Base-by-base conservation (phyloP, 2,888 invertebrate species). In the Micropterix aruncella region DNA sequence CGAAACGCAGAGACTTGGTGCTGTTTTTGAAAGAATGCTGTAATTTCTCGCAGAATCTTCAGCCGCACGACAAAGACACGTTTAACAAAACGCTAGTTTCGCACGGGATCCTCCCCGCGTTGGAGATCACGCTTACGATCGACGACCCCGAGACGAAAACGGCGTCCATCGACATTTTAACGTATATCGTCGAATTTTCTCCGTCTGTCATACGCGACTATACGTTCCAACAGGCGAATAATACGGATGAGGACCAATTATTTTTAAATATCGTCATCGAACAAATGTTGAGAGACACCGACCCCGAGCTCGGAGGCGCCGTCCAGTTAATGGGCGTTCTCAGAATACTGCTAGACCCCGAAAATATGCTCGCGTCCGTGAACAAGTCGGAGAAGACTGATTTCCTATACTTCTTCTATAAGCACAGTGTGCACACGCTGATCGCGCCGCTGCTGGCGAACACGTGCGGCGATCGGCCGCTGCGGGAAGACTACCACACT, bases 11-110 rank as follows among this genome's bases (percentile, higher is more conserved):
- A 57, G 99, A 99, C 66, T 79, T 96, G 59, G 91, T 96, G 52
- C 73, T 95, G 57, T 99, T 99, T 74, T 77, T 99, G 54, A 97
- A 96, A 65, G 99, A 99, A 67, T 96, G 96, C 71, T 97, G 97
- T 73, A 93, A 92, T 66, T 96, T 96, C 75, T 95, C 97, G 54
- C 96, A 97, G 73, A 95, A 94, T 61, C 74, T 99, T 52, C 99
- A 99, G 64, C 92, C 94, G 15, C 92, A 90, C 60, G 93, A 91
- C 55, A 91, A 96, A 65, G 99, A 99, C 65, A 82, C 85, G 38
- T 99, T 99, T 72, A 97, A 96, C 71, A 96, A 95, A 72, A 90
- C 91, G 38, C 72, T 94, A 56, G 88, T 91, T 47, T 80, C 84
- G 54, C 73, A 93, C 60, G 92, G 92, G 48, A 84, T 94, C 57